Evolutionary conservation across 2,797 vertebrate species (phyloP), one percentile per base, ranked within the genome.

Genomic region (Alectoris magna): DNA sequence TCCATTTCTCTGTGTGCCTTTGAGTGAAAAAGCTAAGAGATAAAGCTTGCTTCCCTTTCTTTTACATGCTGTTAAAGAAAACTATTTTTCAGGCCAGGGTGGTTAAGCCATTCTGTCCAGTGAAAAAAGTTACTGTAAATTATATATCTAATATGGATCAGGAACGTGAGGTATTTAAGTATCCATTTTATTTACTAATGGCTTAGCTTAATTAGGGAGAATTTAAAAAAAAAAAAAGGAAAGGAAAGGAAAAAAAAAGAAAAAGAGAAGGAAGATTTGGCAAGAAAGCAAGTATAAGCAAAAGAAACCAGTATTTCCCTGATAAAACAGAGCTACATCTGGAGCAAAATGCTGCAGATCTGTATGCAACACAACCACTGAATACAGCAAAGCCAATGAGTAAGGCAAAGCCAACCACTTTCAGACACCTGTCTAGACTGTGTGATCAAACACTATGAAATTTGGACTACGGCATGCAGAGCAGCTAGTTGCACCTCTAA

Each of bases 51-150:
- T 91, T 84, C 34, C 36, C 60, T 95, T 87, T 84, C 43, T 63
- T 88, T 95, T 62, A 36, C 7, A 14, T 11, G n/a, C 27, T 76
- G 59, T 79, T 79, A 82, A 84, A 38, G 38, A 22, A 24, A 90
- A 81, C 8, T 75, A 29, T 60, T 87, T 88, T 86, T 81, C 34
- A 58, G 76, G 63, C 41, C 43, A 67, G 34, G 19, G 24, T 2
- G 2, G 15, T 38, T 66, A 68, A 92, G 11, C 68, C 73, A 41
- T 84, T 73, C 64, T 76, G 53, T 39, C 36, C 63, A 46, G 23
- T 49, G 67, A 46, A 83, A 94, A 91, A 91, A 70, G 34, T 14
- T 4, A 27, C 21, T 67, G 27, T 26, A 88, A 94, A 92, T 91
- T 67, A 88, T 46, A 85, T 4, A 46, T 41, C 22, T 62, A 31